These are phyloP conservation scores for Dreissena rostriformis DNA, from an alignment of 1,140 invertebrate species.

Conservation along the genomic window DNA sequence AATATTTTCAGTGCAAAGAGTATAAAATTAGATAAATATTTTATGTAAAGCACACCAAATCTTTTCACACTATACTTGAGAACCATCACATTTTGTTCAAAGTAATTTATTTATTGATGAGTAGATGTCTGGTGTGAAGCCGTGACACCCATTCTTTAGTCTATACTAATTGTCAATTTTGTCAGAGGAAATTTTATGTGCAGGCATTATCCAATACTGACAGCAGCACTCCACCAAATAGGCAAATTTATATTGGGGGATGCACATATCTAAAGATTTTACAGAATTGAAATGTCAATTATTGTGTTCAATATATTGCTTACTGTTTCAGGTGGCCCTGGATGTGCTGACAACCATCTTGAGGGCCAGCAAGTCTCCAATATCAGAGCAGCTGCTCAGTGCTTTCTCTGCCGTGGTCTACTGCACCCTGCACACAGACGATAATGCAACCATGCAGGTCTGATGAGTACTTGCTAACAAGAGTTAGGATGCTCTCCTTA, in stretches of 20 bases:
- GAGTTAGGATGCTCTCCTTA: too few relatives aligned
- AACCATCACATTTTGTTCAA: too few relatives aligned
- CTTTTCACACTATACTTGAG: too few relatives aligned
- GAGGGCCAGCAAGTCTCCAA: conserved; percentile 65
- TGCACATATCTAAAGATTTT: not conserved
- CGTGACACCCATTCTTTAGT: too few relatives aligned
- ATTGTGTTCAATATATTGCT: not conserved
- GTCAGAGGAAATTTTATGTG: not conserved
- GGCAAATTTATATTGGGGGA: not conserved
- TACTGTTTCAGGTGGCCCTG: conserved; percentile 76
- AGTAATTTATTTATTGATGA: too few relatives aligned
- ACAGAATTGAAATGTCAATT: not conserved
- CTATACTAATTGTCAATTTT: not conserved
- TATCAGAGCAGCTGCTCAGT: conserved; percentile 74
- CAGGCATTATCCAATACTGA: not conserved
- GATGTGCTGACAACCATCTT: conserved; percentile 78
- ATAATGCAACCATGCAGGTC: conserved; percentile 86
- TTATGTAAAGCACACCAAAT: too few relatives aligned
- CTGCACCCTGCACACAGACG: conserved; percentile 78
- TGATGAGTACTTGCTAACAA: not conserved
- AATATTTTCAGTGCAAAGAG: too few relatives aligned
- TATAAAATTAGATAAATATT: too few relatives aligned
- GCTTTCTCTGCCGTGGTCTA: conserved; percentile 78
- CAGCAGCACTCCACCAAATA: not conserved
- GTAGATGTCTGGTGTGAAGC: too few relatives aligned